phyloP scores from a whole-genome alignment of 2,888 invertebrate species.

The Apeira syringaria region DNA sequence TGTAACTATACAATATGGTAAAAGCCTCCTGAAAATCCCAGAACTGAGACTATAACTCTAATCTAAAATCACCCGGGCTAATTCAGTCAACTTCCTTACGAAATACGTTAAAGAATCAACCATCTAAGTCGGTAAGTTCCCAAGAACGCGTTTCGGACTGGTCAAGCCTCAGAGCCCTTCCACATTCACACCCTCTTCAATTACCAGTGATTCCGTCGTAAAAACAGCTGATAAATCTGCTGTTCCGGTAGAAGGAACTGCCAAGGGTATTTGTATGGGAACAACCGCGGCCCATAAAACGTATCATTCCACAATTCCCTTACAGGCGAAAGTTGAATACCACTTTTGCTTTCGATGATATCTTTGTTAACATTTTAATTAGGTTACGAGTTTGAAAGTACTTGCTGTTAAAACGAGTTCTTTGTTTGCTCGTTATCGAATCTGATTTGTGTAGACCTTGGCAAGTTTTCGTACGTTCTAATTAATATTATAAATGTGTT shows the following conservation, averaged over 20 bases:
- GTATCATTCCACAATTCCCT: constrained; percentile 36
- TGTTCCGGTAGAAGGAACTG: constrained; percentile 49
- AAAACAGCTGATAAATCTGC: constrained; percentile 59
- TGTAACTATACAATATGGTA: too few relatives aligned
- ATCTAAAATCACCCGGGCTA: too few relatives aligned
- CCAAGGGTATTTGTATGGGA: constrained; percentile 53
- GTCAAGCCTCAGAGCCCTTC: constrained; percentile 5
- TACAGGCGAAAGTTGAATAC: constrained; percentile 53
- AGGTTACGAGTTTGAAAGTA: constrained; percentile 11
- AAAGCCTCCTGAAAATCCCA: too few relatives aligned
- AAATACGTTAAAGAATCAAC: too few relatives aligned
- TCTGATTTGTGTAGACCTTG: background rate
- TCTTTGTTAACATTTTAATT: constrained; percentile 24
- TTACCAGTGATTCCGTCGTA: constrained; percentile 31
- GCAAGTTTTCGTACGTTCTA: too few relatives aligned
- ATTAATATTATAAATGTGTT: too few relatives aligned
- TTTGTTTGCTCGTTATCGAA: background rate
- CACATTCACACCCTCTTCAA: constrained; percentile 35
- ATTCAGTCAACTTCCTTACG: too few relatives aligned
- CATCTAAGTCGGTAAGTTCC: too few relatives aligned
- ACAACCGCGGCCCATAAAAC: constrained; percentile 50
- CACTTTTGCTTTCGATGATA: constrained; percentile 52
- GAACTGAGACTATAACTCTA: too few relatives aligned
- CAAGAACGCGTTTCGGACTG: background rate
- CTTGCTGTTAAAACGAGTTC: constrained; percentile 2